A percentile compares a stretch with the other conserved stretches of the same genome.
phyloP scores from a whole-genome alignment of 2,888 invertebrate species.

The Malachius bipustulatus region DNA sequence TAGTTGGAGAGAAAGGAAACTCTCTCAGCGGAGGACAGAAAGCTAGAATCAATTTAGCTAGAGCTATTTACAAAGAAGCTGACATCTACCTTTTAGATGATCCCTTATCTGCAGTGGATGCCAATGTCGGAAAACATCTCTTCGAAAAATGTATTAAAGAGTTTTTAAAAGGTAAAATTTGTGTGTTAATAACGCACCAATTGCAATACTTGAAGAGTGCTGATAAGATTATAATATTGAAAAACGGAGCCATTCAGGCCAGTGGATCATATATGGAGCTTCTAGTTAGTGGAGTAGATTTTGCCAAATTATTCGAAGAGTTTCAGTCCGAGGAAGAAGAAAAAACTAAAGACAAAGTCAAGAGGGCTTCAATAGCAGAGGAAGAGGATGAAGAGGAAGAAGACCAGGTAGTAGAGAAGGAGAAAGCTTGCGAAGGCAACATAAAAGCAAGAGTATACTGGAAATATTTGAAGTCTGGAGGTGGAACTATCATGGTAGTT shows the following conservation, averaged over 20 bases:
- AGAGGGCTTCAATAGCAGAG: slow-evolving; percentile 27
- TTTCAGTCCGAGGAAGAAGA: slow-evolving; percentile 29
- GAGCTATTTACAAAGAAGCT: slow-evolving; percentile 63
- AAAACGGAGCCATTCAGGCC: slow-evolving; percentile 39
- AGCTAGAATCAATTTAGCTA: slow-evolving; percentile 67
- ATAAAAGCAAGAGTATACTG: slow-evolving; percentile 33
- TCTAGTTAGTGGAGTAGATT: slow-evolving; percentile 40
- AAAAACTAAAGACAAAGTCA: slow-evolving; percentile 27
- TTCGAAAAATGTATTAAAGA: slow-evolving; percentile 61
- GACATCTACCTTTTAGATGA: slow-evolving; percentile 73
- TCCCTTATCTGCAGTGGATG: slow-evolving; percentile 71
- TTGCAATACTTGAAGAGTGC: slow-evolving; percentile 43
- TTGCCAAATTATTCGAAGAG: slow-evolving; percentile 37
- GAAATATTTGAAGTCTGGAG: slow-evolving; percentile 43
- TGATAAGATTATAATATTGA: slow-evolving; percentile 33
- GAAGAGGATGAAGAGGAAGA: slow-evolving; percentile 31
- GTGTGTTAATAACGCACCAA: slow-evolving; percentile 60
- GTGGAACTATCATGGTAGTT: slow-evolving; percentile 36
- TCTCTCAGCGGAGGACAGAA: slow-evolving; percentile 77
- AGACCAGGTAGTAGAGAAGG: slow-evolving; percentile 29
- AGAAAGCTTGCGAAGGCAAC: slow-evolving; percentile 27
- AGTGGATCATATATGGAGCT: slow-evolving; percentile 36
- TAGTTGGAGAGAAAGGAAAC: slow-evolving; percentile 73
- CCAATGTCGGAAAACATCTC: slow-evolving; percentile 59
- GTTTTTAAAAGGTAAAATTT: slow-evolving; percentile 45